Conservation (phyloP, 2,888 invertebrate species). For the Antheraea yamamai region DNA sequence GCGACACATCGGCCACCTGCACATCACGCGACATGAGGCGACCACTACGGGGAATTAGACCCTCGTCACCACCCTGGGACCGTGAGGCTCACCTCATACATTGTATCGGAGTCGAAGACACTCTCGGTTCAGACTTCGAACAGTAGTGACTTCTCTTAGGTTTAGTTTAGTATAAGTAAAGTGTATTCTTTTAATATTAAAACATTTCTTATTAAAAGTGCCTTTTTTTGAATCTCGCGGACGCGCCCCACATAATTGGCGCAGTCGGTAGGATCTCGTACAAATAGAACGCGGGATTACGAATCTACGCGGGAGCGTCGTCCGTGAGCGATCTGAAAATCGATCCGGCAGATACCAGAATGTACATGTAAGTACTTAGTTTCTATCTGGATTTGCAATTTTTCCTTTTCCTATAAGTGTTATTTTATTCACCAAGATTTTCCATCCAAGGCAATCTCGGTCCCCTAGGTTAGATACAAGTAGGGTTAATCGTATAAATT, state of each 20-base stretch:
- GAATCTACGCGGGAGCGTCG: conserved; percentile 3
- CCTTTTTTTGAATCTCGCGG: neutral
- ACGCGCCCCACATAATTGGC: conserved; percentile 12
- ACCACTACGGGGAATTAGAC: too few relatives aligned
- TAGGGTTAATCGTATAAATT: neutral
- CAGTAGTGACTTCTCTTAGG: too few relatives aligned
- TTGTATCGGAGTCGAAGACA: too few relatives aligned
- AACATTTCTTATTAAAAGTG: too few relatives aligned
- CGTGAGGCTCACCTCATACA: too few relatives aligned
- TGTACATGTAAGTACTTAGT: conserved; percentile 3
- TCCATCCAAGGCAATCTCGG: conserved; percentile 16
- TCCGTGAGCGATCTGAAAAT: neutral
- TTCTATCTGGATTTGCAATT: neutral
- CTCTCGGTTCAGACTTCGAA: too few relatives aligned
- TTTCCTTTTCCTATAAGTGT: neutral
- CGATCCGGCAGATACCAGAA: neutral
- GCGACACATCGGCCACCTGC: too few relatives aligned
- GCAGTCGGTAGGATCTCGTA: conserved; percentile 13
- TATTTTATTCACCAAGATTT: conserved; percentile 7
- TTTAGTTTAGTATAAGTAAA: too few relatives aligned
- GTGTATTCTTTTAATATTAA: too few relatives aligned
- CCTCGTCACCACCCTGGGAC: too few relatives aligned
- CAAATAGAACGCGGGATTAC: neutral
- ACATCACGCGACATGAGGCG: too few relatives aligned
- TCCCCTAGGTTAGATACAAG: conserved; percentile 1